Evolutionary conservation across 1,140 invertebrate genomes (phyloP).

Genomic region (Pachyrhynchus sulphureomaculatus): DNA sequence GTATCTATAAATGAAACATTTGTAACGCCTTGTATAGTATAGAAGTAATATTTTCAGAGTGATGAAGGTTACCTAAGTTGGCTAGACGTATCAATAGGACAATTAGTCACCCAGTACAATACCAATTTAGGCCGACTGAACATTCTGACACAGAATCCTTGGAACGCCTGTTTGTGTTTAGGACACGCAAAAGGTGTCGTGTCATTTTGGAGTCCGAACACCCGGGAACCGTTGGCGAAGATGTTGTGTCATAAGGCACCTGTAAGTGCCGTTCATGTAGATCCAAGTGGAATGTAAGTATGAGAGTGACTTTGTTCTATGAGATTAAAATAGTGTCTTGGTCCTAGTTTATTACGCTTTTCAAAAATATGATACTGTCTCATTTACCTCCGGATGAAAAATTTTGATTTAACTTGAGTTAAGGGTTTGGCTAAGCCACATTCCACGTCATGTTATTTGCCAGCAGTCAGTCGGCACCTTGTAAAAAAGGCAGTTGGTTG

Average conservation of each 20-base stretch:
- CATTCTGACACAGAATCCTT: conserved; percentile 92
- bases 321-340: background rate
- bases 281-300: conserved; percentile 77
- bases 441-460: no score
- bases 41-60: no score
- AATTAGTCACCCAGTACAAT: conserved; percentile 78
- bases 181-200: conserved; percentile 92
- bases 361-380: background rate
- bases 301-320: no score
- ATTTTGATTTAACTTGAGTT: no score
- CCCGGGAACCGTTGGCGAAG: conserved; percentile 81
- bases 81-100: conserved; percentile 93
- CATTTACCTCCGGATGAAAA: no score
- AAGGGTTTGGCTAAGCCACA: no score
- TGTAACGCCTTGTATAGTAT: no score
- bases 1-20: no score
- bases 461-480: no score
- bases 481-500: no score
- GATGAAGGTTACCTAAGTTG: conserved; percentile 83
- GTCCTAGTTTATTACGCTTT: background rate
- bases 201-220: conserved; percentile 93
- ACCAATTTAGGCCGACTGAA: conserved; percentile 74
- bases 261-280: conserved; percentile 79
- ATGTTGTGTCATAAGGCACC: conserved; percentile 87
- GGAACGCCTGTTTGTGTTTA: conserved; percentile 89